Evolutionary conservation across 2,888 invertebrate species (phyloP), one percentile per base, ranked within the genome.

Genomic region (Andrena hattorfiana): DNA sequence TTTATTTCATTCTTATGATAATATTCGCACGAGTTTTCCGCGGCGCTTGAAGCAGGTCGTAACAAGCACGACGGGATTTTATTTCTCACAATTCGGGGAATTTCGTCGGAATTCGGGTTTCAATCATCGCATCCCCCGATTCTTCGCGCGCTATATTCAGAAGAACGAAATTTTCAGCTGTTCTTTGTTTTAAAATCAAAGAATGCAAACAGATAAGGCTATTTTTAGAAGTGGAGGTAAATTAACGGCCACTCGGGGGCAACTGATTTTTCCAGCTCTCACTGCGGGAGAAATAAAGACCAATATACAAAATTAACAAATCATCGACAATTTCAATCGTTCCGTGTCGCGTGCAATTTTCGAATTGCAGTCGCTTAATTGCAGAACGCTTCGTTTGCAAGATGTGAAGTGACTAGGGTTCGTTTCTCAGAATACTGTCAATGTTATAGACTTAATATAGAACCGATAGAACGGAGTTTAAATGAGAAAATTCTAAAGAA

Each of bases 131-230:
- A 64, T 30, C 64, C 66, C 42, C 26, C 68, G 68, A 42, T 66
- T 26, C 42, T 60, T 32, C 60, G 54, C 54, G 59, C 35, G 59
- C 67, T 73, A 81, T 73, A 77, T 82, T 62, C 70, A 54, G 71
- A 63, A 6, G 59, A 75, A 72, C 72, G 76, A 76, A 60, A 64
- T 60, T 81, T 76, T 72, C 82, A 72, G 71, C 81, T 69, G 83
- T 28, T 73, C 70, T 83, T 83, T 81, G 81, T 81, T 81, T 83
- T 16, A 81, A 76, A 72, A 66, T 56, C 64, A 62, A 69, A 72
- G 76, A 76, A 81, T 51, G 69, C 76, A 68, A 76, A 76, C 71
- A 73, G 72, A 76, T 72, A 76, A 56, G 13, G 73, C 23, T 81
- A 82, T 81, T 81, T 75, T 71, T 51, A 51, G 75, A 35, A n/a